phyloP scores from a whole-genome alignment of 2,888 invertebrate species.

The Lochmaea capreae region DNA sequence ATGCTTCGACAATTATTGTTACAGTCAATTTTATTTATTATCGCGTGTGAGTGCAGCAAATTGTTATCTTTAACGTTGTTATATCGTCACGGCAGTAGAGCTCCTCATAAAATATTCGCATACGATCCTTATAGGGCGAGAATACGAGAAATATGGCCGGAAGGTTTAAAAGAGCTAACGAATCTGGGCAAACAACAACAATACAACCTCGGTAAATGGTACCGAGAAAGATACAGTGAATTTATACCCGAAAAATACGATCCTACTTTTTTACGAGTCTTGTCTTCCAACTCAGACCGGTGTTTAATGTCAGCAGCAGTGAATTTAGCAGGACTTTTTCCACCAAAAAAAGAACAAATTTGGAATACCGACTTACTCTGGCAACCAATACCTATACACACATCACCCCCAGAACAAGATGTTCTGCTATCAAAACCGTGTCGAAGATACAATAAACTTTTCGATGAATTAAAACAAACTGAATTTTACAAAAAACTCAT shows the following conservation, averaged over 20 bases:
- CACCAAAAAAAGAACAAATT: constrained; percentile 68
- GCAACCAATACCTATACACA: constrained; percentile 82
- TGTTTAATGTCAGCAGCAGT: constrained; percentile 87
- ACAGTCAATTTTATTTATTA: not conserved
- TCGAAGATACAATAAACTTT: constrained; percentile 39
- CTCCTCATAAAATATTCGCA: constrained; percentile 30
- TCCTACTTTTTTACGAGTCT: constrained; percentile 68
- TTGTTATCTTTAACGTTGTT: constrained; percentile 38
- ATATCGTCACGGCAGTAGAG: constrained; percentile 38
- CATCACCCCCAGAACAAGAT: constrained; percentile 72
- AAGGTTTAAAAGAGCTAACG: constrained; percentile 38
- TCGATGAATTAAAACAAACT: constrained; percentile 26
- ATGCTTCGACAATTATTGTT: not conserved
- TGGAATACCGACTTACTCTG: constrained; percentile 73
- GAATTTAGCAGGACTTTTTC: constrained; percentile 80
- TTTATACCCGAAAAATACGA: constrained; percentile 69
- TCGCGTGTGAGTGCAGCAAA: constrained; percentile 15
- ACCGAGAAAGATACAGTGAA: constrained; percentile 75
- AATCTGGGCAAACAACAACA: constrained; percentile 31
- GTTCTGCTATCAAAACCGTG: constrained; percentile 50
- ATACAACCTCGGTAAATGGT: constrained; percentile 73
- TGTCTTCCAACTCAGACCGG: constrained; percentile 85
- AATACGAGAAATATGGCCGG: constrained; percentile 34
- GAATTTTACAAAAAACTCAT: constrained; percentile 16
- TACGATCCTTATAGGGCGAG: constrained; percentile 33